A percentile compares a stretch with the other conserved stretches of the same genome.
phyloP scores from a whole-genome alignment of 2,888 invertebrate species.

The Seladonia tumulorum region DNA sequence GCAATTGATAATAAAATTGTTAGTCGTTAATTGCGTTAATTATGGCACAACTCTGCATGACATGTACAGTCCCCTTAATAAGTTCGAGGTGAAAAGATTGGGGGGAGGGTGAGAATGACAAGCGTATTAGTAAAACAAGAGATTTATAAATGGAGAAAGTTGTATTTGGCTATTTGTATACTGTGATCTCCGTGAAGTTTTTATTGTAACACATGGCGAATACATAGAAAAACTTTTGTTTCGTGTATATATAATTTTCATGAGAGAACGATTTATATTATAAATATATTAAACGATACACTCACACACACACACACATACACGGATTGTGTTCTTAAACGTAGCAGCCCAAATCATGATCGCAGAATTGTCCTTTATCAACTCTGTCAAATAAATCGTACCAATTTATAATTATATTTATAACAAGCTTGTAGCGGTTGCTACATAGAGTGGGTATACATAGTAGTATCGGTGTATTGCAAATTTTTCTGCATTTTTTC shows the following conservation, averaged over 20 bases:
- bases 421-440: neutral
- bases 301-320: slow-evolving; percentile 40
- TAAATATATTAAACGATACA: slow-evolving; percentile 57
- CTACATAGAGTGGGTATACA: neutral
- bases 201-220: slow-evolving; percentile 52
- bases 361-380: neutral
- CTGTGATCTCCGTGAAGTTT: slow-evolving; percentile 84
- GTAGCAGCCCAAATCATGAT: slow-evolving; percentile 30
- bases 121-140: slow-evolving; percentile 44
- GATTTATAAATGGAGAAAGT: slow-evolving; percentile 69
- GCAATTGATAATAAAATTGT: neutral
- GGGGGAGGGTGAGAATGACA: slow-evolving; percentile 39
- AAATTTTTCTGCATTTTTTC: neutral
- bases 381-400: neutral
- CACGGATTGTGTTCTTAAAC: slow-evolving; percentile 52
- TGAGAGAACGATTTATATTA: slow-evolving; percentile 55
- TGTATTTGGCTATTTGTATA: slow-evolving; percentile 84
- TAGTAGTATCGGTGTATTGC: neutral
- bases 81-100: neutral
- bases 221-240: slow-evolving; percentile 45
- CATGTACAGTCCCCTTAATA: slow-evolving; percentile 1
- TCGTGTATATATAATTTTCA: slow-evolving; percentile 58
- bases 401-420: neutral
- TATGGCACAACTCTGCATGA: neutral
- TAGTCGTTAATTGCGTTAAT: neutral